Evolutionary conservation across 2,888 invertebrate genomes (phyloP).

Genomic region (Aplocera efformata): DNA sequence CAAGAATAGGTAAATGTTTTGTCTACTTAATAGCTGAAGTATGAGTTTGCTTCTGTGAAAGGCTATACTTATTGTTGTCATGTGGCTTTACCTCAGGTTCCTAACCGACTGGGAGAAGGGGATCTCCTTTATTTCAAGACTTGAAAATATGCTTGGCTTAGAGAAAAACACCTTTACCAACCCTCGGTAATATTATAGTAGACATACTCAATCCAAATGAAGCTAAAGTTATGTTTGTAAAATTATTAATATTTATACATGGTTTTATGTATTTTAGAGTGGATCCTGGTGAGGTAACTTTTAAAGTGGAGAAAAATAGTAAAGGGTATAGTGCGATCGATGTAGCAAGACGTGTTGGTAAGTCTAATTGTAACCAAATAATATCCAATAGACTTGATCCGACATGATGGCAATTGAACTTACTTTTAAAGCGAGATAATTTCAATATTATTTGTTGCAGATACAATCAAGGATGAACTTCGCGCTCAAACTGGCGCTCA

Average conservation of each 20-base stretch:
- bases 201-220: conserved; percentile 7
- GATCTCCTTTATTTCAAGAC: conserved; percentile 83
- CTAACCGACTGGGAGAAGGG: conserved; percentile 85
- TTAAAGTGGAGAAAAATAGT: conserved; percentile 84
- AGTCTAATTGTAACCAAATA: conserved; percentile 29
- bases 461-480: conserved; percentile 83
- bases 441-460: conserved; percentile 40
- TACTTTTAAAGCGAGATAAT: background rate
- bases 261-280: conserved; percentile 74
- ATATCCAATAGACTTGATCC: background rate
- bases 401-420: too few relatives aligned
- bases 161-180: conserved; percentile 82
- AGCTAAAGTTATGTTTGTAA: background rate
- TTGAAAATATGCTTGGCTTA: conserved; percentile 85
- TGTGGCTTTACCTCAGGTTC: conserved; percentile 44
- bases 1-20: conserved; percentile 82
- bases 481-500: conserved; percentile 84
- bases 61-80: conserved; percentile 28
- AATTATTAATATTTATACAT: conserved; percentile 6
- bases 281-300: conserved; percentile 87
- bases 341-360: conserved; percentile 84
- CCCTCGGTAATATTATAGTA: conserved; percentile 74
- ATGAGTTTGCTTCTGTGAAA: conserved; percentile 17
- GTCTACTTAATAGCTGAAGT: conserved; percentile 4
- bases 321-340: conserved; percentile 84